phyloP scores from a whole-genome alignment of 2,797 vertebrate species.

The Sebastes iracundus region DNA sequence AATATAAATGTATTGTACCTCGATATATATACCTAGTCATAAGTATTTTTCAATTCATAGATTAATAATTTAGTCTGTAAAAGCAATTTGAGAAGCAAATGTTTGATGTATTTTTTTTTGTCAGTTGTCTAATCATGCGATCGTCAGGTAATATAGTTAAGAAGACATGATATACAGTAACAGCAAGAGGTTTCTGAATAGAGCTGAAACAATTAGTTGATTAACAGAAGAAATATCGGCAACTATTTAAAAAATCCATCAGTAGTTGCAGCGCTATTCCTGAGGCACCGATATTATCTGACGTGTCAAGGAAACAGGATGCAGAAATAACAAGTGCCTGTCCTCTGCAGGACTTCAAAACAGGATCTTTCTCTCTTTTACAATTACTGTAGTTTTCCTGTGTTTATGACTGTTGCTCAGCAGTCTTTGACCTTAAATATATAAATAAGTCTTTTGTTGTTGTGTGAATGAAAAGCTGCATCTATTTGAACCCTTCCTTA shows the following conservation, averaged over 20 bases:
- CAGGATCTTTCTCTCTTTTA: background rate
- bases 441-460: background rate
- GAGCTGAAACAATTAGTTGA: background rate
- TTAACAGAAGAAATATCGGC: too few species aligned
- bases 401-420: background rate
- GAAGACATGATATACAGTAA: background rate
- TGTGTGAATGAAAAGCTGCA: background rate
- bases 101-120: background rate
- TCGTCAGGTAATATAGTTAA: background rate
- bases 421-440: background rate
- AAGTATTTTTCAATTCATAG: background rate
- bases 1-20: background rate
- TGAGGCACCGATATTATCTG: background rate
- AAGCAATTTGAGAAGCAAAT: background rate
- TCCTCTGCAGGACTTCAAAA: background rate
- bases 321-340: background rate
- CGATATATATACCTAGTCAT: background rate
- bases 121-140: background rate
- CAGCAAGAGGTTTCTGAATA: background rate
- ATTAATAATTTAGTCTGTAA: background rate
- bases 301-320: background rate
- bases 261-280: background rate
- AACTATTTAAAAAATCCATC: too few species aligned
- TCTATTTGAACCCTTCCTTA: background rate
- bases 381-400: background rate